Base-by-base conservation (phyloP, 2,113 vertebrate species). In the Todiramphus saurophagus region DNA sequence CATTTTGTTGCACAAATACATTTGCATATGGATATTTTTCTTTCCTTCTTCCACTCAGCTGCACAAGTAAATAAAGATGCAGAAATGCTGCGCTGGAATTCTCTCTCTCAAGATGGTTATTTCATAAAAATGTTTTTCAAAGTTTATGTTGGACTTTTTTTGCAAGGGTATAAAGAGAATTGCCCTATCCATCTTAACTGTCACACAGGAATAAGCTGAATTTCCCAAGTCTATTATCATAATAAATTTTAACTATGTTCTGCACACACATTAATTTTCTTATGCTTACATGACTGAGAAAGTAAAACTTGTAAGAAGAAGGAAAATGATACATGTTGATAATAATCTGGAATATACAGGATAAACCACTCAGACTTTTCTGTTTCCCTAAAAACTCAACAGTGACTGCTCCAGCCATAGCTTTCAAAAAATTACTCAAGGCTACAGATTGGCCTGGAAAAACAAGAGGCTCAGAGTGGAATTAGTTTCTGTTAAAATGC, bases 201-300 rank as follows among this genome's bases (percentile, higher is more conserved):
- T 33, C 30, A 59, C 37, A 84, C 16, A 62, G 63, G 62, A 55
- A 74, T 51, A 90, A 83, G 27, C 10, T 78, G 31, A 93, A 90
- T 21, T 50, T 41, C 48, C 35, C 48, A 73, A 63, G 35, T 74
- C 11, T 5, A 94, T 39, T 74, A 37, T 27, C 43, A 35, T 30
- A 75, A 93, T 78, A 72, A 84, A 95, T 92, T 56, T 87, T 89
- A 82, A 92, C 41, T 72, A 51, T 64, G 31, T 67, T 92, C 58
- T 76, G 50, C 24, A 73, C 21, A 41, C 6, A 41, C 35, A 51
- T 83, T 69, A 30, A 17, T 90, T 75, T 80, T 87, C 41, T 72
- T 66, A 64, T 58, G 68, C 43, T 80, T 75, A 48, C 21, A 39
- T 30, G 44, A 80, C 24, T 60, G 59, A 74, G n/a, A 62, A 94